Evolutionary conservation across 2,797 vertebrate species (phyloP).

Genomic region (Brachyrhaphis roseni): DNA sequence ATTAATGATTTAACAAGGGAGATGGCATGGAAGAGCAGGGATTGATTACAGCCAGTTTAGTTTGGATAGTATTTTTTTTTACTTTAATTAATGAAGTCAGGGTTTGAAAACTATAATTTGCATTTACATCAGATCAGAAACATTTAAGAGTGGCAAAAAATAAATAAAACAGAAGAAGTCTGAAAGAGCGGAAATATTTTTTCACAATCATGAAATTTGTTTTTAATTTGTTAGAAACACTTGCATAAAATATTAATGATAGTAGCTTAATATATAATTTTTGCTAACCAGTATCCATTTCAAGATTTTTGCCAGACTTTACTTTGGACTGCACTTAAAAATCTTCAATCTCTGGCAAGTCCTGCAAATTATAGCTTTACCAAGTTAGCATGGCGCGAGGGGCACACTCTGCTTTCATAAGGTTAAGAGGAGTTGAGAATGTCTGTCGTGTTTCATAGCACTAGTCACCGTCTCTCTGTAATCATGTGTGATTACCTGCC

Average conservation of each 20-base stretch:
- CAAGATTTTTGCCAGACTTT: background rate
- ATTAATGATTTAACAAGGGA: background rate
- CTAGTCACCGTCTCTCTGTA: constrained; percentile 6
- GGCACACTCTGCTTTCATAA: constrained; percentile 19
- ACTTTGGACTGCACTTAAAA: background rate
- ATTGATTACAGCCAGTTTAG: background rate
- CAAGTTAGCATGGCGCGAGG: background rate
- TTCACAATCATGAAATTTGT: background rate
- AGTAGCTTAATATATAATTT: background rate
- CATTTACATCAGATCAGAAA: background rate
- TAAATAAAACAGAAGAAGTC: background rate
- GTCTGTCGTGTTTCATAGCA: constrained; percentile 23
- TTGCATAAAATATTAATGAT: background rate
- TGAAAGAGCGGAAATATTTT: background rate
- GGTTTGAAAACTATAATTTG: background rate
- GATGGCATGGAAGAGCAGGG: background rate
- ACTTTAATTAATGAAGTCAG: background rate
- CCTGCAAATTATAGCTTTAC: background rate
- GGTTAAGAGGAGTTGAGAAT: constrained; percentile 11
- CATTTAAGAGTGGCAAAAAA: background rate
- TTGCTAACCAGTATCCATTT: background rate
- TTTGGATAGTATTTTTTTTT: background rate
- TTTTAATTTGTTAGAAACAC: background rate
- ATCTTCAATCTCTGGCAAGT: background rate
- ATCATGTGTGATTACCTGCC: constrained; percentile 51